Evolutionary conservation across 1,140 invertebrate species (phyloP), one percentile per base, ranked within the genome.

Genomic region (Drosophila nikananu): DNA sequence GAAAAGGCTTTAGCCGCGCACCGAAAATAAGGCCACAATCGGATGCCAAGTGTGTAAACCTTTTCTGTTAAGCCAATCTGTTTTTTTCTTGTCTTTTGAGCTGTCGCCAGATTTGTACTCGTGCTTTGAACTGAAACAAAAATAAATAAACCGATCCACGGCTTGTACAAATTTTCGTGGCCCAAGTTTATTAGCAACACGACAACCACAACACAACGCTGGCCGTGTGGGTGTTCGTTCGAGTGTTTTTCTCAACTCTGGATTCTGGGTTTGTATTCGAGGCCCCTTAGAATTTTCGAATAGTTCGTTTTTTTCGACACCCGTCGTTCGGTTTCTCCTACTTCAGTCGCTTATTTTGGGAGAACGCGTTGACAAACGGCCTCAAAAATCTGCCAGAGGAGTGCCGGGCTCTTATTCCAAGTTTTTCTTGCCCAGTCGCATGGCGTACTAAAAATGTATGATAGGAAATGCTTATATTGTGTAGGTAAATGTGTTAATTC

Each of bases 151-250:
- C 21, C 9, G 21, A 57, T 32, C 35, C 44, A 10, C 15, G 41
- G 55, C 27, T 70, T 41, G 32, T 70, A 58, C 42, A 60, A 70
- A 75, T 44, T 65, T 74, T 71, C 49, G 58, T 63, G 57, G 67
- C 70, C 61, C 44, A 59, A 59, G 72, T 73, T 84, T 84, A 84
- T 80, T 84, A 58, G 81, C 81, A 83, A 71, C 65, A 70, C 66
- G 39, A 52, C 46, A 39, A 44, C 44, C 48, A 67, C 55, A 48
- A 37, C 19, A 54, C 23, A 21, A 4, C 4, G 6, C 8, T 23
- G 21, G 21, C 39, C 51, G 66, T 61, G 81, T 83, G 81, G 81
- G 81, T 80, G 81, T 80, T 72, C 64, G 44, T 76, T 72, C 63
- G 21, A 49, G 76, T 65, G 49, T 35, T 25, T 60, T 46, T 61